Base-by-base conservation (phyloP, 2,888 invertebrate genomes). In the Diaprepes abbreviatus region DNA sequence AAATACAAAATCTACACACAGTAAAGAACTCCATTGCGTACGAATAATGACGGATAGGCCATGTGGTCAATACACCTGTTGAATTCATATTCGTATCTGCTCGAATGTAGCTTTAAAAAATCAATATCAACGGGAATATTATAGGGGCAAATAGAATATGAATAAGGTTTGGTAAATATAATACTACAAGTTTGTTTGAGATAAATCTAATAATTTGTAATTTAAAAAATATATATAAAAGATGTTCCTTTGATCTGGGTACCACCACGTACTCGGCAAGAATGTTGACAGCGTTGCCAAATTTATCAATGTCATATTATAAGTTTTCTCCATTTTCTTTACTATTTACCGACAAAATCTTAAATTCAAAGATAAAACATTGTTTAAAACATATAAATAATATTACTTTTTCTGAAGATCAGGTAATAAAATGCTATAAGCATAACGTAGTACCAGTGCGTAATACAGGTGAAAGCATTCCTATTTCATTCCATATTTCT, bases 21-120 rank as follows among this genome's bases (percentile, higher is more conserved):
- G 38, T 60, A 69, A 43, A 70, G 58, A 71, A 58, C 73, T 73
- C 70, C 73, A 72, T 72, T 73, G 72, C 73, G 71, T 72, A 73
- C 70, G 66, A 50, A 38, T n/a, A 66, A 48, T 66, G 66, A 66
- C 66, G 40, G 55, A 65, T 36, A 14, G 24, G 28, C 58, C 38
- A 40, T 58, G 24, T 24, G 40, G 58, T 58, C 36, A 58, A 58
- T 40, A 52, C 19, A 50, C 45, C 57, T 50, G 45, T 50, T 57
- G 48, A 28, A 50, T 24, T 57, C 36, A 24, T 48, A 28, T n/a
- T n/a, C n/a, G n/a, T n/a, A n/a, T n/a, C n/a, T n/a, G n/a, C n/a
- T n/a, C n/a, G 36, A 16, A 17, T 35, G 21, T 43, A 35, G 9
- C n/a, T 31, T 16, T 19, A 38, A n/a, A 24, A 17, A 58, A 45